Base-by-base conservation (phyloP, 53 echinoderm and acorn worm species). In the Apostichopus leukothele region DNA sequence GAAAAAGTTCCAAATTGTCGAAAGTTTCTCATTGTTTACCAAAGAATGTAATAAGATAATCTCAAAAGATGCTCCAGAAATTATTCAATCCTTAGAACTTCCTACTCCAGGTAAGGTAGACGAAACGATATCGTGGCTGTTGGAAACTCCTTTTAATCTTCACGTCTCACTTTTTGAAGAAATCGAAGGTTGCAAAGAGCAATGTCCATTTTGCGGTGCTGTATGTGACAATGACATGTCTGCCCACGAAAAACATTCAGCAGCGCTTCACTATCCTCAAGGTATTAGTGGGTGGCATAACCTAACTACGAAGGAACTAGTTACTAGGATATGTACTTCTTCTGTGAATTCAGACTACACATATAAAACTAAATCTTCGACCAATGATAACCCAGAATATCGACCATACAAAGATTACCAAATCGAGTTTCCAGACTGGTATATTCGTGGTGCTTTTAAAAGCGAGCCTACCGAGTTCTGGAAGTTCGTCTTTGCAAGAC, bases 151-250 rank as follows among this genome's bases (percentile, higher is more conserved):
- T 0, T 5, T 50, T 5, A 76, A 76, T 5, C 26, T 76, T 5
- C 76, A 76, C 26, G 10, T 76, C 0, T 25, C 12, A 19, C 50
- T 78, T 1, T 50, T 78, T 1, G 50, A 78, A 12, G 51, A 51
- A 4, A 51, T 78, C 51, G 51, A 78, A 78, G 78, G 78, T 50
- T 78, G 78, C 13, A 78, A 18, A 5, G 51, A 78, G 51, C 78
- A 78, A 51, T 78, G 78, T 51, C 78, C n/a, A n/a, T n/a, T n/a
- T n/a, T n/a, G n/a, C n/a, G n/a, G n/a, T n/a, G n/a, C n/a, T n/a
- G n/a, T n/a, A n/a, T n/a, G n/a, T n/a, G n/a, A n/a, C n/a, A n/a
- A n/a, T n/a, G n/a, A n/a, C n/a, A n/a, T n/a, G n/a, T n/a, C n/a
- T n/a, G n/a, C n/a, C n/a, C n/a, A n/a, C n/a, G n/a, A n/a, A n/a